Conservation (phyloP, 2,113 vertebrate species). For the Tupaia tana region DNA sequence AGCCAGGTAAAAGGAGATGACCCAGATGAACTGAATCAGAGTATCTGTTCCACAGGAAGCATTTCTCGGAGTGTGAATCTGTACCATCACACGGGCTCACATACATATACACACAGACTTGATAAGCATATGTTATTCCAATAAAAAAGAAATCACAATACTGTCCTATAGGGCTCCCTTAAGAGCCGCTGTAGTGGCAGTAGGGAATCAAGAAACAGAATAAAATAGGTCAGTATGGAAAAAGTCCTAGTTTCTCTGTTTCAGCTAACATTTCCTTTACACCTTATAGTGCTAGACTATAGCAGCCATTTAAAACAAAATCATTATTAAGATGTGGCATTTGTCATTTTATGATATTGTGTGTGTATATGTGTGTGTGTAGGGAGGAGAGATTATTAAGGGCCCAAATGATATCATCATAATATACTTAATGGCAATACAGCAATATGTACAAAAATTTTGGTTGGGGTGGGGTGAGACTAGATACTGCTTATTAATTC, state of each 20-base stretch:
- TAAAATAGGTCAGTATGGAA: constrained; percentile 20
- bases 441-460: neutral
- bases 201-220: neutral
- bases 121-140: neutral
- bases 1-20: constrained; percentile 31
- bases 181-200: neutral
- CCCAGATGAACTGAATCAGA: neutral
- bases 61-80: neutral
- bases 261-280: neutral
- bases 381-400: neutral
- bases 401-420: neutral
- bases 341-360: neutral
- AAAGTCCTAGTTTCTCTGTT: neutral
- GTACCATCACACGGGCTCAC: neutral
- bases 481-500: neutral
- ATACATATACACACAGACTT: neutral
- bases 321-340: neutral
- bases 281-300: neutral
- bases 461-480: neutral
- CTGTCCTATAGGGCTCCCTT: neutral
- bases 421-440: neutral
- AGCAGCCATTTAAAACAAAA: neutral
- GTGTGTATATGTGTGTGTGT: neutral
- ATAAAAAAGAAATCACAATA: neutral
- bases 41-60: neutral